Conservation (phyloP, 2,113 vertebrate genomes). For the Suncus etruscus region DNA sequence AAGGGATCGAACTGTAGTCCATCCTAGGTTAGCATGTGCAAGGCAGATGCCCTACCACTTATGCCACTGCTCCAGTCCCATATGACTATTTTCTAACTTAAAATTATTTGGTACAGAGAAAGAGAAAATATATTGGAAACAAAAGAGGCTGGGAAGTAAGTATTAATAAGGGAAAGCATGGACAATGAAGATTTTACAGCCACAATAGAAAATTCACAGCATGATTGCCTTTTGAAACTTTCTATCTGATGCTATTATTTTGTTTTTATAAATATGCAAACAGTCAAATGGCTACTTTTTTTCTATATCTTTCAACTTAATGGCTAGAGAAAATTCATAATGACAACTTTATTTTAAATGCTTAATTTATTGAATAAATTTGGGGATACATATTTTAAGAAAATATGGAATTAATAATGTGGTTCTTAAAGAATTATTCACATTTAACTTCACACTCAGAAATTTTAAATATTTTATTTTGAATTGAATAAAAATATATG, state of each 20-base stretch:
- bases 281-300: not conserved
- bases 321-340: conserved; percentile 33
- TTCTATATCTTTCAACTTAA: not conserved
- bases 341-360: conserved; percentile 7
- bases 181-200: conserved; percentile 63
- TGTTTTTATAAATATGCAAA: conserved; percentile 45
- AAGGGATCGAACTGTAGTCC: no score
- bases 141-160: not conserved
- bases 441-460: not conserved
- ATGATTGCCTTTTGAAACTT: conserved; percentile 55
- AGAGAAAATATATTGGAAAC: not conserved
- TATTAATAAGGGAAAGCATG: not conserved
- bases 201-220: conserved; percentile 48
- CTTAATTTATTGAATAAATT: conserved; percentile 23
- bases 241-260: conserved; percentile 13
- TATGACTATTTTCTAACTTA: conserved; percentile 26
- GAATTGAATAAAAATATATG: no score
- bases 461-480: not conserved
- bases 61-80: no score
- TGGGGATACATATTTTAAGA: not conserved
- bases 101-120: not conserved
- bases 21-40: no score
- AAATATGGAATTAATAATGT: not conserved
- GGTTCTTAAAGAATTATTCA: not conserved
- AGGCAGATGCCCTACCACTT: no score